Conservation (phyloP, 1,140 invertebrate species). For the Drosophila teissieri region DNA sequence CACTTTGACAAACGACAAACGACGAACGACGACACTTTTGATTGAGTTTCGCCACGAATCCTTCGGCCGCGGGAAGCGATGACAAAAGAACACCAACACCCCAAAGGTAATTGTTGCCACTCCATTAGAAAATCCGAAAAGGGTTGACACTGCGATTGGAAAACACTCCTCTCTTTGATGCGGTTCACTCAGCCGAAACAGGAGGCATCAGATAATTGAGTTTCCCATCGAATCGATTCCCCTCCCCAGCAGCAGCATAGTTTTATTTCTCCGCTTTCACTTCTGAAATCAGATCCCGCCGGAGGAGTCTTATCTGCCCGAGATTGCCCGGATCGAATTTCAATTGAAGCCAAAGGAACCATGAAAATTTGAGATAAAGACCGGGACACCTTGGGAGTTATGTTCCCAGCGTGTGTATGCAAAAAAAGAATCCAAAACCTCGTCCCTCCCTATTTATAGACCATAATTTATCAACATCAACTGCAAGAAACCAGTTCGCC, state of each 20-base stretch:
- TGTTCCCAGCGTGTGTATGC: slow-evolving; percentile 46
- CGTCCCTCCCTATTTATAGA: slow-evolving; percentile 46
- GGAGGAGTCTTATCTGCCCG: slow-evolving; percentile 24
- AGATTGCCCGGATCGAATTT: slow-evolving; percentile 44
- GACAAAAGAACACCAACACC: slow-evolving; percentile 57
- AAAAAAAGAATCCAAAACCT: slow-evolving; percentile 12
- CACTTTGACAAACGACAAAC: slow-evolving; percentile 54
- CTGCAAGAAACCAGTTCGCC: slow-evolving; percentile 59
- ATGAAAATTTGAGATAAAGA: slow-evolving; percentile 34
- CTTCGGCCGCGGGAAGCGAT: slow-evolving; percentile 38
- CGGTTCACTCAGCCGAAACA: slow-evolving; percentile 41
- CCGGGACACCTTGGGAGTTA: slow-evolving; percentile 21
- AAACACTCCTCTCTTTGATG: slow-evolving; percentile 42
- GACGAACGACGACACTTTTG: slow-evolving; percentile 68
- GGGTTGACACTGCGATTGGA: slow-evolving; percentile 25
- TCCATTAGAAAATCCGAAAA: slow-evolving; percentile 28
- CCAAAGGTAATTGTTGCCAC: slow-evolving; percentile 64
- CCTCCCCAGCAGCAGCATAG: slow-evolving; percentile 4
- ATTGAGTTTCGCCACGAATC: slow-evolving; percentile 74
- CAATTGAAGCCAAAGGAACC: slow-evolving; percentile 40
- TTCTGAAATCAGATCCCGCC: slow-evolving; percentile 32
- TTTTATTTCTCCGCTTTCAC: slow-evolving; percentile 35
- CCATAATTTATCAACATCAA: slow-evolving; percentile 71
- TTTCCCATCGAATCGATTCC: slow-evolving; percentile 42
- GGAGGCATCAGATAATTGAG: slow-evolving; percentile 49